phyloP scores from a whole-genome alignment of 2,797 vertebrate species.

The Gymnopithys bicolor region DNA sequence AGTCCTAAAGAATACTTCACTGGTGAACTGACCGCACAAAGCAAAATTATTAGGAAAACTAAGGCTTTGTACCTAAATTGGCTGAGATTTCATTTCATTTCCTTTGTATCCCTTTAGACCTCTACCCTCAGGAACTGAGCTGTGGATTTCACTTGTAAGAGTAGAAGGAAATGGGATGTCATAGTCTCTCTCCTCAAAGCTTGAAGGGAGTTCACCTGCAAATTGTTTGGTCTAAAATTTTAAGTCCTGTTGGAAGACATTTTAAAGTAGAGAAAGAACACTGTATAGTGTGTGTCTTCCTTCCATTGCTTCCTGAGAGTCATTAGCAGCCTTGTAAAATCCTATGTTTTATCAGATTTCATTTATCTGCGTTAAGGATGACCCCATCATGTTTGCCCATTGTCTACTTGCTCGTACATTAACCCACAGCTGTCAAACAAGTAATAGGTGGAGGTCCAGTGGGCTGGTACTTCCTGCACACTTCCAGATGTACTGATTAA shows the following conservation, averaged over 20 bases:
- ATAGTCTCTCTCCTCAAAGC: background rate
- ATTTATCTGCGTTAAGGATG: conserved; percentile 26
- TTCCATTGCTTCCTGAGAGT: conserved; percentile 34
- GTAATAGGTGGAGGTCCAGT: conserved; percentile 20
- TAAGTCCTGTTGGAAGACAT: background rate
- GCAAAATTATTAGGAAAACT: background rate
- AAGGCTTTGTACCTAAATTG: background rate
- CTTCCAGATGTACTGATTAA: conserved; percentile 45
- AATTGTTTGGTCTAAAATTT: conserved; percentile 20
- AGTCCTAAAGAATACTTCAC: background rate
- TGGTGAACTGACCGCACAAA: background rate
- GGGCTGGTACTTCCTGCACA: conserved; percentile 41
- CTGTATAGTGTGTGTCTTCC: background rate
- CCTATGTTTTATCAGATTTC: conserved; percentile 41
- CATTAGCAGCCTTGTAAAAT: conserved; percentile 34
- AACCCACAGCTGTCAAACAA: conserved; percentile 43
- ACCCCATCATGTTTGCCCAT: conserved; percentile 23
- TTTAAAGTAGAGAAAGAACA: background rate
- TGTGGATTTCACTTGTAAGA: conserved; percentile 27
- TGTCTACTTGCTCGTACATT: background rate
- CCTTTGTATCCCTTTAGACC: background rate
- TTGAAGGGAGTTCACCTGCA: conserved; percentile 1
- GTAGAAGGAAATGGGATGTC: background rate
- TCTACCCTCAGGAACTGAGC: conserved; percentile 1
- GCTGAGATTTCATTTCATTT: conserved; percentile 45